A percentile compares a stretch with the other conserved stretches of the same genome.
Conservation (phyloP, 2,888 invertebrate species). For the Pilophorus perplexus region DNA sequence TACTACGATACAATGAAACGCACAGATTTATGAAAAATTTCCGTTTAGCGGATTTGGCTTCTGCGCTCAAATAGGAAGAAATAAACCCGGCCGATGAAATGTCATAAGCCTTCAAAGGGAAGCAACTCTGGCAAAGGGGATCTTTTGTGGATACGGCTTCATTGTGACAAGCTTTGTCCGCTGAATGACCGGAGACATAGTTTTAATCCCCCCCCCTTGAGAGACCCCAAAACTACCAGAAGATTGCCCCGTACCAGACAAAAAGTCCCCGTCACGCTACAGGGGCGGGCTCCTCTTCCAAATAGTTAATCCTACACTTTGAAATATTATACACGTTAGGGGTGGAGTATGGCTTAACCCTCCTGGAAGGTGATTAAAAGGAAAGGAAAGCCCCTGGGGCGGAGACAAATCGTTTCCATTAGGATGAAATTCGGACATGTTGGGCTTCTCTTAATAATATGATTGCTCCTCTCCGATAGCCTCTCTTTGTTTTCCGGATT, state of each 20-base stretch:
- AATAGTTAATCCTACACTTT: background rate
- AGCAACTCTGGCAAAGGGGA: too few species aligned
- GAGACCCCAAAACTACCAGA: background rate
- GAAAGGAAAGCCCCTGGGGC: background rate
- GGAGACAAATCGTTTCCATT: conserved; percentile 11
- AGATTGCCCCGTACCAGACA: background rate
- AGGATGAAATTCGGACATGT: conserved; percentile 13
- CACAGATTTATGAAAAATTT: too few species aligned
- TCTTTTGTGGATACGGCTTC: background rate
- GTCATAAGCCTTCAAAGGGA: too few species aligned
- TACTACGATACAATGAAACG: too few species aligned
- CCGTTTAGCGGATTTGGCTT: too few species aligned
- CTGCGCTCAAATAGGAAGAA: too few species aligned
- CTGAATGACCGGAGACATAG: too few species aligned
- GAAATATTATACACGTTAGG: background rate
- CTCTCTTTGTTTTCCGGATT: conserved; percentile 12
- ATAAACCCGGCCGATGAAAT: too few species aligned
- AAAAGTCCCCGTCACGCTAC: background rate
- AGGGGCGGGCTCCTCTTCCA: background rate
- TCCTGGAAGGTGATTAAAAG: background rate
- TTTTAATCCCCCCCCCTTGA: background rate
- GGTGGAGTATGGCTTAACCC: background rate
- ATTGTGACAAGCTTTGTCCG: background rate
- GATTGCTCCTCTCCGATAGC: conserved; percentile 15
- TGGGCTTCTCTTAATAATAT: conserved; percentile 7